Percentiles rank a stretch among this genome's conserved stretches.
Conservation (phyloP, 1,140 invertebrate genomes). For the Drosophila paulistorum region DNA sequence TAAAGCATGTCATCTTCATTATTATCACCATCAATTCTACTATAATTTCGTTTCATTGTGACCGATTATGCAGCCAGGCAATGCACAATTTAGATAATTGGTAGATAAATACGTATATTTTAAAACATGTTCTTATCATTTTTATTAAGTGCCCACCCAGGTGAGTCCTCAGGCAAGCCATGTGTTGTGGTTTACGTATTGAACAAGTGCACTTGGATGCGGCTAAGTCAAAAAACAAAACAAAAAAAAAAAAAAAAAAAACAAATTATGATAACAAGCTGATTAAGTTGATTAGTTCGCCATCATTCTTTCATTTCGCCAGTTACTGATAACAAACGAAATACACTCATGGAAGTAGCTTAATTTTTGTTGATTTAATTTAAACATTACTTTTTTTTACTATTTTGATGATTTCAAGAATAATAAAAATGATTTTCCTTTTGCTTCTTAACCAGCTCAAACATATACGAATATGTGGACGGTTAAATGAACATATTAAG, state of each 20-base stretch:
- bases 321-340: conserved; percentile 12
- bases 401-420: too few relatives aligned
- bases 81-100: conserved; percentile 36
- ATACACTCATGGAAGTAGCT: too few relatives aligned
- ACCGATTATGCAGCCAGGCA: conserved; percentile 23
- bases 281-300: conserved; percentile 30
- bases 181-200: conserved; percentile 24
- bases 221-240: conserved; percentile 28
- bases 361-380: too few relatives aligned
- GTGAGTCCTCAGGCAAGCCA: conserved; percentile 9
- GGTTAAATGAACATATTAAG: too few relatives aligned
- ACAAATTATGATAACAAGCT: conserved; percentile 38
- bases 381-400: too few relatives aligned
- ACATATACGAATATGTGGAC: too few relatives aligned
- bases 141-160: conserved; percentile 45
- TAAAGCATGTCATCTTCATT: background rate
- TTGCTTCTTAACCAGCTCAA: too few relatives aligned
- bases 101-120: background rate
- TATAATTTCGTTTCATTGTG: conserved; percentile 17
- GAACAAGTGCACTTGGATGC: conserved; percentile 43
- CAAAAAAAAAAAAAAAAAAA: too few relatives aligned
- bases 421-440: too few relatives aligned
- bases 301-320: conserved; percentile 32
- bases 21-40: background rate
- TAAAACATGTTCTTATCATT: background rate